These are phyloP conservation scores for Crenuchus spilurus DNA, from an alignment of 2,797 vertebrate genomes.

Conservation along the genomic window DNA sequence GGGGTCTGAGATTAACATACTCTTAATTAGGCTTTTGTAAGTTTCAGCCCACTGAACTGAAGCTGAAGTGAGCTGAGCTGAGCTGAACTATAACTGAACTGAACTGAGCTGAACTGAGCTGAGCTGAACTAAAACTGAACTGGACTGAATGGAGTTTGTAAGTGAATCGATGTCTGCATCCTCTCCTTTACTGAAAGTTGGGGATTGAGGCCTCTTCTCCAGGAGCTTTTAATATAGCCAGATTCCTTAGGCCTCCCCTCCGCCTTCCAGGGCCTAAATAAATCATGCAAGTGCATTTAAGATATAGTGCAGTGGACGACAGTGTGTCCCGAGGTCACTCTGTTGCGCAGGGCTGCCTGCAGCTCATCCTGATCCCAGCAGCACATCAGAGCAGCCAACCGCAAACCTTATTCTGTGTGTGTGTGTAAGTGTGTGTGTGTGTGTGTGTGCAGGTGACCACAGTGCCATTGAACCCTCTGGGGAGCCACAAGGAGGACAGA, in stretches of 20 bases:
- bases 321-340: constrained; percentile 40
- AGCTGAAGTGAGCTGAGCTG: too few relatives aligned
- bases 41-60: too few relatives aligned
- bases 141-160: background rate
- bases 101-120: too few relatives aligned
- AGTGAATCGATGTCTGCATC: background rate
- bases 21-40: too few relatives aligned
- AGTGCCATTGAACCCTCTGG: constrained; percentile 57
- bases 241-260: constrained; percentile 8
- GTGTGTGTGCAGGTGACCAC: constrained; percentile 49
- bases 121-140: background rate
- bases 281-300: constrained; percentile 50
- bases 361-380: constrained; percentile 50
- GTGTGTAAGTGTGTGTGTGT: constrained; percentile 27
- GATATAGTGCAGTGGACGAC: constrained; percentile 38
- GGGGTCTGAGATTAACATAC: too few relatives aligned
- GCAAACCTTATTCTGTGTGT: constrained; percentile 45
- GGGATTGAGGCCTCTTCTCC: background rate
- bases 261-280: constrained; percentile 36
- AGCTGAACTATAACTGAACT: too few relatives aligned
- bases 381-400: constrained; percentile 52
- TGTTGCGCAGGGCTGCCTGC: constrained; percentile 42
- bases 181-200: background rate
- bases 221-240: constrained; percentile 26
- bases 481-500: constrained; percentile 54